These are phyloP conservation scores for Amphimallon solstitiale DNA, from an alignment of 2,888 invertebrate genomes.

Conservation along the genomic window DNA sequence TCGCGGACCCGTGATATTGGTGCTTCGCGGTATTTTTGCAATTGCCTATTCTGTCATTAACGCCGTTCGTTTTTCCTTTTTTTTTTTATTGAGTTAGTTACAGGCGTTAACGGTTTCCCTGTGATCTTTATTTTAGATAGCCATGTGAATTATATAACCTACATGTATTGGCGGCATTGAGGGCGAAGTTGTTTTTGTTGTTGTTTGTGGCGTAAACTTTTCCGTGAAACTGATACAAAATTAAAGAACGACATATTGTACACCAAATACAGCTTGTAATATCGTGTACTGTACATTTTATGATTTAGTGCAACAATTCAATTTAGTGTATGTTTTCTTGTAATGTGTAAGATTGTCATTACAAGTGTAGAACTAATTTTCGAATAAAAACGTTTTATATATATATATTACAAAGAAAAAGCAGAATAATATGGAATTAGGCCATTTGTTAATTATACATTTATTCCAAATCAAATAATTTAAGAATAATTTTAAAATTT, in stretches of 20 bases:
- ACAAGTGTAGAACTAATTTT: too few relatives aligned
- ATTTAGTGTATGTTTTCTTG: too few relatives aligned
- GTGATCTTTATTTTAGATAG: conserved; percentile 27
- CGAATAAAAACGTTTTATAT: too few relatives aligned
- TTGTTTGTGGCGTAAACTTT: not conserved
- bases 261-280: not conserved
- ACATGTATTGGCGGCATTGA: not conserved
- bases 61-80: conserved; percentile 7
- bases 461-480: too few relatives aligned
- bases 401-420: too few relatives aligned
- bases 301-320: too few relatives aligned
- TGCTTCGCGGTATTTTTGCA: conserved; percentile 46
- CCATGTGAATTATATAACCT: conserved; percentile 28
- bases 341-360: too few relatives aligned
- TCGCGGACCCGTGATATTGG: conserved; percentile 29
- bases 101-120: conserved; percentile 6
- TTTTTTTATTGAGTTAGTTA: conserved; percentile 23
- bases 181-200: not conserved
- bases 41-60: conserved; percentile 37
- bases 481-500: too few relatives aligned
- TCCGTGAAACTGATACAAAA: not conserved
- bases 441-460: too few relatives aligned
- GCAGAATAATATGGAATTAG: too few relatives aligned
- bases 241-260: conserved; percentile 3
- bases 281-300: too few relatives aligned